phyloP scores from a whole-genome alignment of 2,888 invertebrate genomes.

The Odontocolon sp. region DNA sequence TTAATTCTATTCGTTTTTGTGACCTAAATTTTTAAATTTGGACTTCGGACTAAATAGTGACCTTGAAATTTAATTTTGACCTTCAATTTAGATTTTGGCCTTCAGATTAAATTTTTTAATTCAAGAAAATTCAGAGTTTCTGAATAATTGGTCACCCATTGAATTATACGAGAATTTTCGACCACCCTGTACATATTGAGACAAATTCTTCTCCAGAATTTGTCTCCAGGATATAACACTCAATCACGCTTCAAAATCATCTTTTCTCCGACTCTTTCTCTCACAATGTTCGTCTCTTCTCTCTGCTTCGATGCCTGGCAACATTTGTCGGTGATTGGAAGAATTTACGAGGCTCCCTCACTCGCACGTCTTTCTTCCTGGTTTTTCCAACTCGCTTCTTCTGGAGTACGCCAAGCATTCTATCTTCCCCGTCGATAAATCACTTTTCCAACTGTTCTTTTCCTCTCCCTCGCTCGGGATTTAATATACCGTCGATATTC shows the following conservation, averaged over 20 bases:
- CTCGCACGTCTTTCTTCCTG: slow-evolving; percentile 51
- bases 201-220: too few species aligned
- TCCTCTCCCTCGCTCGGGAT: slow-evolving; percentile 54
- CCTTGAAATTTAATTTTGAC: too few species aligned
- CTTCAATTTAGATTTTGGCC: too few species aligned
- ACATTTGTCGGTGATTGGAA: slow-evolving; percentile 73
- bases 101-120: too few species aligned
- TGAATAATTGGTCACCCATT: too few species aligned
- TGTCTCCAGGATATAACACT: neutral
- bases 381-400: slow-evolving; percentile 40
- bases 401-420: slow-evolving; percentile 46
- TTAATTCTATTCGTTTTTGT: too few species aligned
- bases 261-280: neutral
- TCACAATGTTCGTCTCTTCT: neutral
- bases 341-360: slow-evolving; percentile 69
- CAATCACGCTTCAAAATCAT: neutral
- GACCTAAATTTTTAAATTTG: too few species aligned
- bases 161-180: too few species aligned
- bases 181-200: too few species aligned
- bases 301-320: slow-evolving; percentile 40
- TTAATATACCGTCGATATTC: slow-evolving; percentile 72
- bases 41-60: too few species aligned
- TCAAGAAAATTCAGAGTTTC: too few species aligned
- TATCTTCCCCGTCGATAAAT: slow-evolving; percentile 66
- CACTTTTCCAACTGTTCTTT: slow-evolving; percentile 63